Evolutionary conservation across 2,888 invertebrate genomes (phyloP), one percentile per base, ranked within the genome.

Genomic region (Oscheius sp.): DNA sequence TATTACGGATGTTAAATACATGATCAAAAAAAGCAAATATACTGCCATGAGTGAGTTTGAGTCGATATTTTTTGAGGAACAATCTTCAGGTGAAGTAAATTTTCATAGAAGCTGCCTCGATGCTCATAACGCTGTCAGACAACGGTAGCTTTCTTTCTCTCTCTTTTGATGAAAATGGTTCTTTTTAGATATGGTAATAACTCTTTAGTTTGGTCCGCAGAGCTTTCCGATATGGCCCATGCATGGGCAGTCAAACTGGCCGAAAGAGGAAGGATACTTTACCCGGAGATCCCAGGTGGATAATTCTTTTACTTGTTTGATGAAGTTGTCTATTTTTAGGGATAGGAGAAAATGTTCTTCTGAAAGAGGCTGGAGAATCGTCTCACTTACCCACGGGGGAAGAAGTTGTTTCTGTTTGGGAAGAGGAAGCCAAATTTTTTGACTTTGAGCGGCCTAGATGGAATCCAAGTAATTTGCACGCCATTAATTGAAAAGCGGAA

Each of bases 51-150:
- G 85, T 85, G 27, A 65, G 83, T 72, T 64, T 20, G n/a, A 34
- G 15, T 10, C 29, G 20, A 10, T 23, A 20, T 37, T 58, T 17
- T 8, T 55, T n/a, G 15, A 6, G 65, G 45, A 63, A 34, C 8
- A 1, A 20, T 46, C 31, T 25, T 55, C 65, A 80, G 86, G 82
- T 31, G 85, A 86, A 52, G 83, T 84, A n/a, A 86, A 84, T 69
- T 86, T 86, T 65, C 86, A 86, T 74, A 64, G 86, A 15, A 78
- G 81, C 10, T 86, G 85, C 53, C 75, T 86, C 15, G 86, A 86
- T 58, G 85, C 86, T 20, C 86, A 86, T 65, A 86, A 86, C 50
- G 69, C 74, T 17, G 66, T 72, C 33, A 46, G 80, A 23, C 73
- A 74, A 68, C 64, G 74, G 65, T 70, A 37, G 25, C 31, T 20